These are phyloP conservation scores for Botia kubotai DNA, from an alignment of 2,797 vertebrate genomes.

Conservation along the genomic window DNA sequence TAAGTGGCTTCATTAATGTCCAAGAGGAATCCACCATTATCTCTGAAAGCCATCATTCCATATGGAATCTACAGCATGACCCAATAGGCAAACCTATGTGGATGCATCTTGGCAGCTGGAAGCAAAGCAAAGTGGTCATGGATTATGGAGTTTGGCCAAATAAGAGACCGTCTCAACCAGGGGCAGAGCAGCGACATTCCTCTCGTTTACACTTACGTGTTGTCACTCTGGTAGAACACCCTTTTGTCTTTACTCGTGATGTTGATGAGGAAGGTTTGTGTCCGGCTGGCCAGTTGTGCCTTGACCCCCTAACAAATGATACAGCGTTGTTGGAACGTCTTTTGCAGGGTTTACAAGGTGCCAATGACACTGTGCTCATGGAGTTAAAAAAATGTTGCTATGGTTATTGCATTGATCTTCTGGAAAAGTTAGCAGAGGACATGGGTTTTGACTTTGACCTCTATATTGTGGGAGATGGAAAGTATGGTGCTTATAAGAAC, in stretches of 20 bases:
- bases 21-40: constrained; percentile 82
- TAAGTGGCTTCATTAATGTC: constrained; percentile 88
- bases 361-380: constrained; percentile 85
- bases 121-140: constrained; percentile 86
- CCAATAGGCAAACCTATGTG: constrained; percentile 93
- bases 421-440: constrained; percentile 95
- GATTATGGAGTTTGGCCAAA: constrained; percentile 93
- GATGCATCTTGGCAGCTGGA: constrained; percentile 94
- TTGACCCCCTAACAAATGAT: constrained; percentile 91
- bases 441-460: constrained; percentile 96
- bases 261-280: constrained; percentile 95
- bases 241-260: constrained; percentile 94
- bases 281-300: constrained; percentile 92
- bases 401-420: constrained; percentile 94
- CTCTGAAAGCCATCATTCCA: constrained; percentile 94
- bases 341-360: constrained; percentile 85
- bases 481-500: constrained; percentile 92
- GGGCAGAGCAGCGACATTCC: constrained; percentile 81
- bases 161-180: constrained; percentile 76
- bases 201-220: constrained; percentile 87
- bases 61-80: constrained; percentile 97
- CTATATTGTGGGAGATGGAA: constrained; percentile 96
- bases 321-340: constrained; percentile 82
- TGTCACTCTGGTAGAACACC: constrained; percentile 95
- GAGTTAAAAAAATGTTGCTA: constrained; percentile 94